Conservation (phyloP, 2,888 invertebrate species). For the Opisthograptis luteolata region DNA sequence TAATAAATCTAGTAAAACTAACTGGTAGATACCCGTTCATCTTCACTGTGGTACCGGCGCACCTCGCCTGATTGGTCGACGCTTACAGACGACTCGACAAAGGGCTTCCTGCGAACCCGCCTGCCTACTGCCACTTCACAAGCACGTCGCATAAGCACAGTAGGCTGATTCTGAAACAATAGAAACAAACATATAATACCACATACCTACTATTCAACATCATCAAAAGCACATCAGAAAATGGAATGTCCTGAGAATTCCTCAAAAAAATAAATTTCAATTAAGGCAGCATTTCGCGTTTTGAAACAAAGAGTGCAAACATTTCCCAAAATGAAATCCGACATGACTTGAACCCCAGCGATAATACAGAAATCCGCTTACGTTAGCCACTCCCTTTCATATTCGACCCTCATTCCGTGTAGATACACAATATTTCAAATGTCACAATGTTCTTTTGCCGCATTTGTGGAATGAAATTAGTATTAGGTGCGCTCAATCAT, state of each 20-base stretch:
- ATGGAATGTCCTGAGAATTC: background rate
- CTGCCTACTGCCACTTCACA: conserved; percentile 69
- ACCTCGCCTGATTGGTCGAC: conserved; percentile 53
- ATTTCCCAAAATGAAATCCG: conserved; percentile 34
- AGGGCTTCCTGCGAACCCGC: conserved; percentile 60
- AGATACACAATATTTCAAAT: conserved; percentile 34
- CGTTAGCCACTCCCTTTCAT: conserved; percentile 41
- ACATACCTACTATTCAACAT: background rate
- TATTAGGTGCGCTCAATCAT: conserved; percentile 47
- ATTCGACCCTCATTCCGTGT: conserved; percentile 39
- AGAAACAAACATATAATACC: conserved; percentile 4
- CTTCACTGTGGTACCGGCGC: conserved; percentile 59
- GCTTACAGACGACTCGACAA: conserved; percentile 51
- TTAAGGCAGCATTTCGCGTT: conserved; percentile 12
- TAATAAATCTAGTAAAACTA: too few relatives aligned
- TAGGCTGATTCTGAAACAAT: conserved; percentile 66
- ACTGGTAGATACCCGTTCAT: conserved; percentile 64
- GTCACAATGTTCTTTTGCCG: conserved; percentile 15
- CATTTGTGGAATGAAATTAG: conserved; percentile 14
- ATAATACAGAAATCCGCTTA: conserved; percentile 48
- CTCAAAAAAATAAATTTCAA: conserved; percentile 13
- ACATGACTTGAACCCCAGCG: conserved; percentile 34
- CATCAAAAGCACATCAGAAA: background rate
- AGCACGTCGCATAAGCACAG: conserved; percentile 67
- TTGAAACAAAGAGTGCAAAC: conserved; percentile 31